phyloP scores from a whole-genome alignment of 2,113 vertebrate species.

The Nesospiza acunhae region DNA sequence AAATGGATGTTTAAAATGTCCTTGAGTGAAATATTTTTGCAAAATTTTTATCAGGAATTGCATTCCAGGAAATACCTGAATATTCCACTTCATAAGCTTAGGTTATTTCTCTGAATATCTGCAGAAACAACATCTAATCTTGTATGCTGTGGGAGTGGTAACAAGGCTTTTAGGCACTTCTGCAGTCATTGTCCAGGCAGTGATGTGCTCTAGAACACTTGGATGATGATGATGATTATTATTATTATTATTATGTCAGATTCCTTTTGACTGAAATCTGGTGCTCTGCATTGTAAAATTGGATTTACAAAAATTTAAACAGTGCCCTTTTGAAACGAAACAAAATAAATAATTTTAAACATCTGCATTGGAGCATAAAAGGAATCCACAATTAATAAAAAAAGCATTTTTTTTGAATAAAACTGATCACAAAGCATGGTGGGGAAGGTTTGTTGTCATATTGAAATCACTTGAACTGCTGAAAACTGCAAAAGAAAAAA shows the following conservation, averaged over 20 bases:
- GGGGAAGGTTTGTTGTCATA: background rate
- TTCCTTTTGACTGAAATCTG: background rate
- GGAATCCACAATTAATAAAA: background rate
- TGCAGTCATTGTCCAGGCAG: background rate
- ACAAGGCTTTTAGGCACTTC: background rate
- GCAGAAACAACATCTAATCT: background rate
- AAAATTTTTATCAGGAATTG: background rate
- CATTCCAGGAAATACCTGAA: background rate
- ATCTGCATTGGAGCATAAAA: background rate
- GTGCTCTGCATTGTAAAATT: background rate
- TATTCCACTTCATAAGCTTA: background rate
- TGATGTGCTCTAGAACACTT: background rate
- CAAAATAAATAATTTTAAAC: background rate
- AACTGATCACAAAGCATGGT: background rate
- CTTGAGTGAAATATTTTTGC: background rate
- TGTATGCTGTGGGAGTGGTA: background rate
- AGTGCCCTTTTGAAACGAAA: background rate
- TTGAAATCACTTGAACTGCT: background rate
- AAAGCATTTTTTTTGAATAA: background rate
- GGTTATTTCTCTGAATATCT: background rate
- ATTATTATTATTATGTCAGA: background rate
- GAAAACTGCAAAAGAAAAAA: background rate
- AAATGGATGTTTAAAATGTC: background rate
- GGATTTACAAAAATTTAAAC: background rate
- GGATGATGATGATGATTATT: background rate